These are phyloP conservation scores for Lepidurus apus DNA, from an alignment of 1,140 invertebrate species.

Conservation along the genomic window DNA sequence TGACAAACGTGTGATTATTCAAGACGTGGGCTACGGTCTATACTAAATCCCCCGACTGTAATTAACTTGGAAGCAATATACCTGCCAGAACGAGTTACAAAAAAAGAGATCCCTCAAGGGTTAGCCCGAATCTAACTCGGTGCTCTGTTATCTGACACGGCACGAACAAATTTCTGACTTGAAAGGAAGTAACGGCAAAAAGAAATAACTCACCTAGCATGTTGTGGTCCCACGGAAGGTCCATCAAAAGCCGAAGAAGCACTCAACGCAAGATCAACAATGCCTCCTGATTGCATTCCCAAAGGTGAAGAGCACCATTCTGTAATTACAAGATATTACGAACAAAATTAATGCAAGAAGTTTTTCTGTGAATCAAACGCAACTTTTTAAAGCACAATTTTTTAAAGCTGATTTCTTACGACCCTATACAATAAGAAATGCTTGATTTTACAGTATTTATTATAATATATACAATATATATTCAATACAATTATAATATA, in stretches of 20 bases:
- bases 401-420: no score
- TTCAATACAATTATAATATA: no score
- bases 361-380: no score
- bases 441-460: no score
- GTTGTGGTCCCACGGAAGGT: conserved; percentile 57
- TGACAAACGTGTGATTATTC: no score
- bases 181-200: conserved; percentile 4
- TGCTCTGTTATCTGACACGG: background rate
- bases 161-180: background rate
- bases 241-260: conserved; percentile 59
- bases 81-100: background rate
- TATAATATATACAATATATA: no score
- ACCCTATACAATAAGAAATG: no score
- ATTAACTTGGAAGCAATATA: conserved; percentile 10
- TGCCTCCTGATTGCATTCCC: conserved; percentile 62
- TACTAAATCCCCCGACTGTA: background rate
- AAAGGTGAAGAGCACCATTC: conserved; percentile 55
- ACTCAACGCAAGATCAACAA: conserved; percentile 57
- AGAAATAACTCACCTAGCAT: conserved; percentile 53
- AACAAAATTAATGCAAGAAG: conserved; percentile 29
- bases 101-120: background rate
- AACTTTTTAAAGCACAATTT: no score
- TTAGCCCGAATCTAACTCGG: background rate
- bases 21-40: no score
- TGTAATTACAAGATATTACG: conserved; percentile 45